phyloP scores from a whole-genome alignment of 1,140 invertebrate species.

The Pararge aegeria region DNA sequence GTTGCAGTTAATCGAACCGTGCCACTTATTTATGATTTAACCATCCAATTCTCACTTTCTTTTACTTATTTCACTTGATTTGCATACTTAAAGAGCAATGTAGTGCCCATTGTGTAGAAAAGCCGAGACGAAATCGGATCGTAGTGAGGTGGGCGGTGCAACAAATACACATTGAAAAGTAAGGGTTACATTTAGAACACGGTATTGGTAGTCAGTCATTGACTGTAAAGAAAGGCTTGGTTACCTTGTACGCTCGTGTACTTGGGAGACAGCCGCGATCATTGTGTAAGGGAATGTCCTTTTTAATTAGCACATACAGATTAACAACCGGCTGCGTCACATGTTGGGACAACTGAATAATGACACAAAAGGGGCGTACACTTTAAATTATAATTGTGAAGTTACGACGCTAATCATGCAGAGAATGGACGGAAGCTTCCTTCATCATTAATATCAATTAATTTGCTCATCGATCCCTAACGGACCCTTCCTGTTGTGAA shows the following conservation, averaged over 20 bases:
- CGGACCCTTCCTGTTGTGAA: slow-evolving; percentile 31
- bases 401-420: slow-evolving; percentile 37
- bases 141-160: slow-evolving; percentile 40
- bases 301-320: slow-evolving; percentile 74
- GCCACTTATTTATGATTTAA: background rate
- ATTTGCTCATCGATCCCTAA: slow-evolving; percentile 39
- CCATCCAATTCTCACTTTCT: slow-evolving; percentile 21
- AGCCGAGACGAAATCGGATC: background rate
- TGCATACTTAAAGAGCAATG: slow-evolving; percentile 33
- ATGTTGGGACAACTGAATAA: slow-evolving; percentile 60
- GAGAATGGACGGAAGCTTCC: slow-evolving; percentile 38
- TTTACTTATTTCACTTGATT: background rate
- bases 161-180: slow-evolving; percentile 65
- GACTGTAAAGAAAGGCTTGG: slow-evolving; percentile 52
- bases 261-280: slow-evolving; percentile 53
- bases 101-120: background rate
- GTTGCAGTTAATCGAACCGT: slow-evolving; percentile 13
- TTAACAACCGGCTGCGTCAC: slow-evolving; percentile 58
- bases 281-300: slow-evolving; percentile 60
- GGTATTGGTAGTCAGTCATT: slow-evolving; percentile 65
- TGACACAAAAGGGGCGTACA: slow-evolving; percentile 40
- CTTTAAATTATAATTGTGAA: slow-evolving; percentile 40
- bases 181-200: slow-evolving; percentile 52
- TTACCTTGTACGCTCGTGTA: slow-evolving; percentile 42
- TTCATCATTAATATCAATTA: slow-evolving; percentile 43